Evolutionary conservation across 2,113 vertebrate species (phyloP).

Genomic region (Struthidea cinerea): DNA sequence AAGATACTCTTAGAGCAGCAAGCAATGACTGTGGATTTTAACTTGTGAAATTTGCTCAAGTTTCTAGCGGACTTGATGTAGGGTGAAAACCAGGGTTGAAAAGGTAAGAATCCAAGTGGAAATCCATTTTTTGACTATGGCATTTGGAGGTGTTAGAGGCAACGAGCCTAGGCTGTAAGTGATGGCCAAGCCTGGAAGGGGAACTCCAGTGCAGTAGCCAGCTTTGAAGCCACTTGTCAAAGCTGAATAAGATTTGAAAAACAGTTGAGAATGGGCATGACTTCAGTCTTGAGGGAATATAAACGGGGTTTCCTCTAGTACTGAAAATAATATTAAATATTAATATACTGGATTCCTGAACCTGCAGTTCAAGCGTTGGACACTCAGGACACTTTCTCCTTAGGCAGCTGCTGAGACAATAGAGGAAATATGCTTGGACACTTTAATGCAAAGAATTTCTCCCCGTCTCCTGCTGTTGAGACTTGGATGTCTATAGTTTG

Average conservation of each 20-base stretch:
- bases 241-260: background rate
- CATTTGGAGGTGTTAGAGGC: background rate
- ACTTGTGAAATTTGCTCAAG: background rate
- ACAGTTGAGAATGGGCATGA: background rate
- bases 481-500: background rate
- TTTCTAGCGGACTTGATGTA: background rate
- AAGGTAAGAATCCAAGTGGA: background rate
- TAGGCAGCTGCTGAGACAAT: background rate
- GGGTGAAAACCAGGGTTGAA: background rate
- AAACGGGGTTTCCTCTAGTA: background rate
- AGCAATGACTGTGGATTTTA: background rate
- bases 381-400: background rate
- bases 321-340: background rate
- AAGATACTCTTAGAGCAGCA: background rate
- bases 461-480: background rate
- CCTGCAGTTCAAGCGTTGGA: background rate
- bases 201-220: background rate
- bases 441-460: background rate
- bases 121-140: fast-evolving
- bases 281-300: background rate
- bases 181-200: background rate
- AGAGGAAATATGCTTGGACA: background rate
- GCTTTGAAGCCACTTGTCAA: background rate
- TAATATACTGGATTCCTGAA: background rate
- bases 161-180: background rate